Evolutionary conservation across 2,888 invertebrate genomes (phyloP).

Genomic region (Cerceris ruficornis): DNA sequence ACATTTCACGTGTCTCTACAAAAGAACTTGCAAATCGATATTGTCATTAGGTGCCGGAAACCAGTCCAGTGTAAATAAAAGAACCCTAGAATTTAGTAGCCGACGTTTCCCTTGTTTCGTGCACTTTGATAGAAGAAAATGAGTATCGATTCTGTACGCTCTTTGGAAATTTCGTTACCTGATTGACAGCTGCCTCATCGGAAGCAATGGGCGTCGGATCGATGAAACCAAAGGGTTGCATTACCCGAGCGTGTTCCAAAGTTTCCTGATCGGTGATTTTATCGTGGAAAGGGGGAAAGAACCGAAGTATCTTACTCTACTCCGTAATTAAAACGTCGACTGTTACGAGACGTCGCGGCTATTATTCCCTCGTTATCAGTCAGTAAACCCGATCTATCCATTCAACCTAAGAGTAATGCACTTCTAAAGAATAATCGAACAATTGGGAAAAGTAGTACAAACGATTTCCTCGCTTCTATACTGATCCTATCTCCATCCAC

Average conservation of each 20-base stretch:
- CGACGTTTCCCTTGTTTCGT: too few relatives aligned
- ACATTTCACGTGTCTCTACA: too few relatives aligned
- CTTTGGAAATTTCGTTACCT: not conserved
- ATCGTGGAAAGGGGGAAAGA: slow-evolving; percentile 11
- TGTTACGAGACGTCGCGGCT: slow-evolving; percentile 14
- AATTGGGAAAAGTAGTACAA: not conserved
- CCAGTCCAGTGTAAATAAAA: too few relatives aligned
- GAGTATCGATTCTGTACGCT: too few relatives aligned
- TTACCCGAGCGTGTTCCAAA: slow-evolving; percentile 24
- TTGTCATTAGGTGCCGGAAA: too few relatives aligned
- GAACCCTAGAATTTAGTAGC: too few relatives aligned
- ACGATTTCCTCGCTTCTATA: slow-evolving; percentile 3
- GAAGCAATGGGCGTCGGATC: not conserved
- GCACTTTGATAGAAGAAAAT: too few relatives aligned
- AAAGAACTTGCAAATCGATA: too few relatives aligned
- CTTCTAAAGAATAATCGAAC: not conserved
- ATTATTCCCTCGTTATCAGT: slow-evolving; percentile 12
- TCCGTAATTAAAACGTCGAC: slow-evolving; percentile 27
- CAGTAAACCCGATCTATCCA: not conserved
- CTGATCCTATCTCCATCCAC: slow-evolving; percentile 15
- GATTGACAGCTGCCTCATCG: slow-evolving; percentile 14
- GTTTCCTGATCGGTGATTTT: slow-evolving; percentile 29
- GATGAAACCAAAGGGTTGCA: slow-evolving; percentile 9
- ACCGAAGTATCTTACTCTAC: slow-evolving; percentile 15
- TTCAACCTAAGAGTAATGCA: not conserved